Base-by-base conservation (phyloP, 2,113 vertebrate genomes). In the Ptilonorhynchus violaceus region DNA sequence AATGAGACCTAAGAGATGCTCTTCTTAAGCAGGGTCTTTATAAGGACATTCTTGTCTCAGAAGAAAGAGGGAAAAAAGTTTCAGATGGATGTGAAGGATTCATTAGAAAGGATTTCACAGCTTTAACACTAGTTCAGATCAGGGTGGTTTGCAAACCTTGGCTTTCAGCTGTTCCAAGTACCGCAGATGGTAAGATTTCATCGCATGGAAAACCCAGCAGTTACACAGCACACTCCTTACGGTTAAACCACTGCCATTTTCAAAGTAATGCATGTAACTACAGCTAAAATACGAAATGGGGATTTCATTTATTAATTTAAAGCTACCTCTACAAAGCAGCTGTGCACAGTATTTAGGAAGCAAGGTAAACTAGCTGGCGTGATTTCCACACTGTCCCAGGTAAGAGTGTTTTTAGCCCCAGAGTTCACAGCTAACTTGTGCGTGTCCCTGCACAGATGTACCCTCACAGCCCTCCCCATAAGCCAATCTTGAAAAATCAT, bases 31-130 rank as follows among this genome's bases (percentile, higher is more conserved):
- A 78, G 30, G 18, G 21, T 62, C 62, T 94, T 95, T 85, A 11
- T 74, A 89, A 83, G 16, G 59, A 85, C 70, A 66, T 69, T 62
- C 67, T 73, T 62, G 19, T 47, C 82, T 70, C 66, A 70, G 52
- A 94, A 85, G 59, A 83, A 96, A 74, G 17, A 7, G 9, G 9
- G 1, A 17, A 37, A 55, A 59, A 64, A 19, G 22, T 50, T 91
- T 66, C 70, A 89, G 66, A 53, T 62, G 67, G 74, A 94, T 96
- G 94, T 88, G 70, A 37, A 88, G 42, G 53, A 89, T 88, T 93
- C 58, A 79, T 81, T 87, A 92, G 66, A 46, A 68, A 89, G 59
- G 67, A 93, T 67, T 92, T 88, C 75, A 83, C 31, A 78, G 52
- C 55, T 52, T 95, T 93, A 85, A 88, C 19, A 6, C 37, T 33